Evolutionary conservation across 2,113 vertebrate genomes (phyloP), one percentile per base, ranked within the genome.

Genomic region (Parotia lawesii): DNA sequence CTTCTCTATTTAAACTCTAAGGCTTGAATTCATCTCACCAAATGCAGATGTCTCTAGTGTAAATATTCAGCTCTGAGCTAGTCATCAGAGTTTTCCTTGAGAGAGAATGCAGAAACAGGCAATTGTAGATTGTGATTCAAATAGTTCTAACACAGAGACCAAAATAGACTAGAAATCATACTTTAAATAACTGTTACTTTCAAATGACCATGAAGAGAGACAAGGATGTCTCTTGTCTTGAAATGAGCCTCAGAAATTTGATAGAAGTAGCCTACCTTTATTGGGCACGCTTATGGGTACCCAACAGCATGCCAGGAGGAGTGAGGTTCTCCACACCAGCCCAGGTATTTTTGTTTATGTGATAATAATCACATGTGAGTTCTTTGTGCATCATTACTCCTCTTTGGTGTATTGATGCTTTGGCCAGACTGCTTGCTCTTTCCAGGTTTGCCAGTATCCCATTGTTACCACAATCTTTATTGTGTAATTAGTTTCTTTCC

Each of bases 391-490:
- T 58, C 35, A 29, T n/a, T 35, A 37, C 6, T 89, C 6, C 15
- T 44, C 38, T 56, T 56, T 60, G 19, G 7, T n/a, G 4, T n/a
- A 25, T 9, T 69, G 37, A 35, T 44, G 35, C 22, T 75, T 88
- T 54, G 47, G 23, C 25, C 20, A 62, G 35, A 62, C 21, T 76
- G 12, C 11, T 80, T 21, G 6, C 6, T 61, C 29, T 60, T 60
- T 47, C 11, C n/a, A 76, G 14, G 11, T 60, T 76, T 89, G 6
- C 35, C 64, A 47, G 18, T 15, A 67, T 35, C 10, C 20, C 45
- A 5, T 38, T 83, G 24, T 28, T 62, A 58, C 6, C 0, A 0
- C n/a, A 81, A 1, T 28, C 5, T 15, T 77, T 77, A 65, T 37
- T 44, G 21, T 64, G 44, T 67, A 90, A 38, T 78, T 28, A n/a